phyloP scores from a whole-genome alignment of 2,888 invertebrate genomes.

The Hanleya hanleyi region DNA sequence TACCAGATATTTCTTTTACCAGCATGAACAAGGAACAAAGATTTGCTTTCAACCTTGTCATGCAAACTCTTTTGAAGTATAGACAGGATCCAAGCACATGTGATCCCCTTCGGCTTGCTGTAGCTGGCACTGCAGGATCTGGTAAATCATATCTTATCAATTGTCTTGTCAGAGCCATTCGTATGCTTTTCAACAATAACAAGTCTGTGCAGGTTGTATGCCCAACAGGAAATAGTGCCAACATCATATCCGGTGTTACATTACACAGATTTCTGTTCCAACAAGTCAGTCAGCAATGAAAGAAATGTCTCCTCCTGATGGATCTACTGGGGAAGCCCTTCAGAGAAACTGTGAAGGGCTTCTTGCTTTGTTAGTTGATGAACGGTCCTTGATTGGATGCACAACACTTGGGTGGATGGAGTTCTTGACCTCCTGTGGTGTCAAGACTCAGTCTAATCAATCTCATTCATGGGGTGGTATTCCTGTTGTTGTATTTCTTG shows the following conservation, averaged over 20 bases:
- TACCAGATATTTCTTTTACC: slow-evolving; percentile 29
- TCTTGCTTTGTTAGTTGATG: slow-evolving; percentile 39
- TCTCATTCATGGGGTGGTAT: slow-evolving; percentile 34
- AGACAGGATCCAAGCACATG: slow-evolving; percentile 1
- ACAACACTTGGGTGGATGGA: slow-evolving; percentile 35
- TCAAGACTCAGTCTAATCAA: slow-evolving; percentile 2
- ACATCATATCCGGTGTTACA: slow-evolving; percentile 39
- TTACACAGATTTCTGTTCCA: slow-evolving; percentile 41
- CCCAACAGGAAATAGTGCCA: slow-evolving; percentile 45
- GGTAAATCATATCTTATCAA: slow-evolving; percentile 41
- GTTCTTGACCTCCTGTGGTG: slow-evolving; percentile 20
- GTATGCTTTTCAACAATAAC: slow-evolving; percentile 24
- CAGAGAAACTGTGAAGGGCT: slow-evolving; percentile 34
- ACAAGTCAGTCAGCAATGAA: slow-evolving; percentile 18
- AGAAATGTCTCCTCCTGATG: slow-evolving; percentile 41
- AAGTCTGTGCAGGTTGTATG: slow-evolving; percentile 28
- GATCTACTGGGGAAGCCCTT: slow-evolving; percentile 13
- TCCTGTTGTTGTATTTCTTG: slow-evolving; percentile 43
- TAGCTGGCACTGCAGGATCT: slow-evolving; percentile 41
- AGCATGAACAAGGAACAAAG: slow-evolving; percentile 37
- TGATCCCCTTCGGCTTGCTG: slow-evolving; percentile 30
- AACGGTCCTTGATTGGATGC: slow-evolving; percentile 22
- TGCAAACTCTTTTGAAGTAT: slow-evolving; percentile 27
- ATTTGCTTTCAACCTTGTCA: slow-evolving; percentile 40
- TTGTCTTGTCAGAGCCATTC: slow-evolving; percentile 26